phyloP scores from a whole-genome alignment of 2,113 vertebrate species.

The Hydrolagus affinis region DNA sequence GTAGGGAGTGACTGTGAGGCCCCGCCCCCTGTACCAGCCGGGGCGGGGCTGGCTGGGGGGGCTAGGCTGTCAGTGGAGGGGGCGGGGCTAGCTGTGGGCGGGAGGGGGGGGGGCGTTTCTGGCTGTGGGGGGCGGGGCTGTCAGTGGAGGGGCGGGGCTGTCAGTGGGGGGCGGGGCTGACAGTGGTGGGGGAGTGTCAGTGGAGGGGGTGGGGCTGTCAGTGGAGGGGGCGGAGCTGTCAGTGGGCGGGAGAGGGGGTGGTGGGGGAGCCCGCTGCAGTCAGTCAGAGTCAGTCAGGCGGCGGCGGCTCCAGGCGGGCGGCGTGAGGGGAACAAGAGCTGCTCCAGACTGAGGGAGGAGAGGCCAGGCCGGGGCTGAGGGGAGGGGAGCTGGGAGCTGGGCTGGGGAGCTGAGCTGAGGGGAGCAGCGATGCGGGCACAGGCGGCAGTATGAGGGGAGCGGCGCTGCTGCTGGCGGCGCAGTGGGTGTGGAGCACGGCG shows the following conservation, averaged over 20 bases:
- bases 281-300: background rate
- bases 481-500: slow-evolving; percentile 88
- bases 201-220: no score
- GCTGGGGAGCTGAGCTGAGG: slow-evolving; percentile 76
- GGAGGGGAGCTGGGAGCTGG: slow-evolving; percentile 53
- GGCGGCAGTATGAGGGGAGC: slow-evolving; percentile 88
- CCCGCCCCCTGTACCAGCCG: background rate
- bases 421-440: slow-evolving; percentile 58
- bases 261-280: background rate
- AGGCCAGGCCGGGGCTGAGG: slow-evolving; percentile 58
- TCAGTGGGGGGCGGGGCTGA: no score
- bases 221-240: no score
- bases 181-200: no score
- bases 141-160: no score
- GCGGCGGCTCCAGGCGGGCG: background rate
- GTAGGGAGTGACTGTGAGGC: no score
- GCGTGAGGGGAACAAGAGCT: background rate
- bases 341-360: slow-evolving; percentile 43
- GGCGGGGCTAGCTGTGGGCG: background rate
- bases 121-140: no score
- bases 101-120: no score
- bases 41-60: no score
- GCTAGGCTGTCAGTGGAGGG: no score
- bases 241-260: background rate
- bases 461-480: slow-evolving; percentile 80